Percentiles rank a stretch among this genome's conserved stretches.
Conservation (phyloP, 2,888 invertebrate species). For the Tricholauxania praeusta region DNA sequence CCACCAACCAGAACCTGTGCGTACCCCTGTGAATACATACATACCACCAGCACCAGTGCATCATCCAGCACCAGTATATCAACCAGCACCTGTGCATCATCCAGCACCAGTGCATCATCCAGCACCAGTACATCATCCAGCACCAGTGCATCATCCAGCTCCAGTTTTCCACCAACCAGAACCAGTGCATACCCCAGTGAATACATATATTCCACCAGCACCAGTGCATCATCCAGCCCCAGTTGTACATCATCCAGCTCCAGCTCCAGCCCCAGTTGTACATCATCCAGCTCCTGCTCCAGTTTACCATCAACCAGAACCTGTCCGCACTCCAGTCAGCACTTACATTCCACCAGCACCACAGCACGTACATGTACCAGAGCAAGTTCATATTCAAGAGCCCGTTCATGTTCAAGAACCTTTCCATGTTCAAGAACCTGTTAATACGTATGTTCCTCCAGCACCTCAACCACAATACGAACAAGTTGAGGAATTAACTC, state of each 20-base stretch:
- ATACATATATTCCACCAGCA: slow-evolving; percentile 22
- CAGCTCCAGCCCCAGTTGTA: neutral
- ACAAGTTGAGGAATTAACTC: slow-evolving; percentile 26
- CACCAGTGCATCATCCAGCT: slow-evolving; percentile 7
- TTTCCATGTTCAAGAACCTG: neutral
- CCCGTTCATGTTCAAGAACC: neutral
- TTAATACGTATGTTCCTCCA: slow-evolving; percentile 2
- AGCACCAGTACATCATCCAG: neutral
- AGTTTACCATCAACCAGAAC: neutral
- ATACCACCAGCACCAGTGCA: slow-evolving; percentile 13
- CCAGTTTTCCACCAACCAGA: slow-evolving; percentile 16
- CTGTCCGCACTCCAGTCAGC: neutral
- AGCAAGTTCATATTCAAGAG: neutral
- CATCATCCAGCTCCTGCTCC: slow-evolving; percentile 6
- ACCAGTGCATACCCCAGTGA: neutral
- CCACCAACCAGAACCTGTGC: slow-evolving; percentile 10
- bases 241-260: neutral
- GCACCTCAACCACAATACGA: slow-evolving; percentile 23
- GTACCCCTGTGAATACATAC: neutral
- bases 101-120: too few species aligned
- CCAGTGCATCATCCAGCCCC: neutral
- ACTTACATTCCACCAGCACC: slow-evolving; percentile 17
- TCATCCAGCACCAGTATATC: neutral
- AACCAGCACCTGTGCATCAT: neutral
- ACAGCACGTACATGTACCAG: neutral